Evolutionary conservation across 2,888 invertebrate genomes (phyloP), one percentile per base, ranked within the genome.

Genomic region (Drosophila austrosaltans): DNA sequence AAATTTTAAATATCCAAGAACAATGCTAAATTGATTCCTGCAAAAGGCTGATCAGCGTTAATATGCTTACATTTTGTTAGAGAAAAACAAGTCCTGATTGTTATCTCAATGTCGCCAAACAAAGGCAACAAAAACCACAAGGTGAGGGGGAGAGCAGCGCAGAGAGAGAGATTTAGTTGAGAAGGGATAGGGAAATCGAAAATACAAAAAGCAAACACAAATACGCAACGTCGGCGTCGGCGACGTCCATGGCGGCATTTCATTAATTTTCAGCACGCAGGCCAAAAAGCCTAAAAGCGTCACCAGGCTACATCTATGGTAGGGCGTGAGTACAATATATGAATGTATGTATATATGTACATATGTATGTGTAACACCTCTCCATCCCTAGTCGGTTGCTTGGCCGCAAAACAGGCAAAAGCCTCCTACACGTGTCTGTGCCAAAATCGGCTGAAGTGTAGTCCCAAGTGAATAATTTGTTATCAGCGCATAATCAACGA

Each of bases 401-500:
- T 28, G 40, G 22, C 20, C 48, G 25, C 48, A 48, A 48, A 48
- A 48, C 22, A 48, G 48, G 48, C 48, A 48, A 48, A 48, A 48
- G 48, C 8, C 53, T 40, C 48, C 53, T 44, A 25, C 39, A 42
- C 57, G 63, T 61, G 62, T 67, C 65, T 70, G 67, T 72, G 70
- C 70, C 67, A 67, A 68, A 73, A 69, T 82, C 71, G 86, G 82
- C 67, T 80, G 89, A 78, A 75, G 78, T 80, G 76, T 71, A 77
- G 67, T 83, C 90, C 84, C 90, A 76, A 76, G 87, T 87, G 89
- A 87, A 90, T 89, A 90, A 90, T 90, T 89, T 90, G 87, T 85
- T 89, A 89, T 87, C 82, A 87, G 85, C 85, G 81, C 88, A 90
- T 90, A 90, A 90, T 89, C 85, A 89, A 81, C 86, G 86, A 89